Evolutionary conservation across 2,888 invertebrate genomes (phyloP).

Genomic region (Agriopis marginaria): DNA sequence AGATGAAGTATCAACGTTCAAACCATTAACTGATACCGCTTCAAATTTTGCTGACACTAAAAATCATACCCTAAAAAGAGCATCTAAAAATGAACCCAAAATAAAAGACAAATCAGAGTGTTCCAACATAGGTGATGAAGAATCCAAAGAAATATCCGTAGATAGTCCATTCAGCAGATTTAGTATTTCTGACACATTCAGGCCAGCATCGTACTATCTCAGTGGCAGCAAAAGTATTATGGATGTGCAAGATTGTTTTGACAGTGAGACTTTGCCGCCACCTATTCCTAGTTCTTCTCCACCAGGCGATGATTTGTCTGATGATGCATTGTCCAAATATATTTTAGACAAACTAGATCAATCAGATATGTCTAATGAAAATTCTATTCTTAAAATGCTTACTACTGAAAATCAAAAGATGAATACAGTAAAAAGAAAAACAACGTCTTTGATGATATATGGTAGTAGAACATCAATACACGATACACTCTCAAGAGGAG

Average conservation of each 20-base stretch:
- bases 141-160: conserved; percentile 91
- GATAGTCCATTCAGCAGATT: conserved; percentile 89
- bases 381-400: conserved; percentile 81
- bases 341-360: conserved; percentile 83
- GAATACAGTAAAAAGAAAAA: conserved; percentile 78
- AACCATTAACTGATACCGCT: conserved; percentile 61
- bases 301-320: conserved; percentile 90
- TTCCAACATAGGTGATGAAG: conserved; percentile 94
- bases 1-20: conserved; percentile 53
- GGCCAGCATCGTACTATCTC: conserved; percentile 95
- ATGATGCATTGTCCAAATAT: conserved; percentile 83
- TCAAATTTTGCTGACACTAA: conserved; percentile 83
- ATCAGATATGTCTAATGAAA: conserved; percentile 79
- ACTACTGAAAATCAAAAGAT: conserved; percentile 78
- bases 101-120: conserved; percentile 88
- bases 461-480: conserved; percentile 83
- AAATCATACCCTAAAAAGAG: conserved; percentile 76
- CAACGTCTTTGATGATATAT: conserved; percentile 83
- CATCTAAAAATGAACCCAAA: conserved; percentile 69
- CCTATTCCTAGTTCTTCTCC: conserved; percentile 92
- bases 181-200: conserved; percentile 94
- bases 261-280: conserved; percentile 92
- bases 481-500: conserved; percentile 81
- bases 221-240: conserved; percentile 89
- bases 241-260: conserved; percentile 92